Evolutionary conservation across 1,140 invertebrate species (phyloP).

Genomic region (Ladona fulva): DNA sequence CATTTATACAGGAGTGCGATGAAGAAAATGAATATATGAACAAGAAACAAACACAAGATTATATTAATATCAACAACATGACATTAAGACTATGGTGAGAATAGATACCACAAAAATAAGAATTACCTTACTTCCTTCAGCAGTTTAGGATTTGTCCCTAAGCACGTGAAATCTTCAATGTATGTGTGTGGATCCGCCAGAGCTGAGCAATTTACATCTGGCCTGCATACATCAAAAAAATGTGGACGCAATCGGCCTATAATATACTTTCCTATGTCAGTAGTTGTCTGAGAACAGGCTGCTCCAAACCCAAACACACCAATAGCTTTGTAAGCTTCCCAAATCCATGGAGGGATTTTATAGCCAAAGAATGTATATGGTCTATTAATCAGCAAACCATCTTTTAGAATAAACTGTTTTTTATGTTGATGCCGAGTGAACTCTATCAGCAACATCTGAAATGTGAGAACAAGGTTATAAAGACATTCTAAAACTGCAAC

Average conservation of each 20-base stretch:
- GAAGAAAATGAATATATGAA: no score
- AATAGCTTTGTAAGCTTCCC: constrained; percentile 58
- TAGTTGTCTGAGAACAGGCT: constrained; percentile 69
- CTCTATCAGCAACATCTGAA: not conserved
- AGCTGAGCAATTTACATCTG: constrained; percentile 48
- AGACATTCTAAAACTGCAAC: no score
- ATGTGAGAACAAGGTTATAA: not conserved
- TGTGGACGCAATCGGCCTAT: constrained; percentile 87
- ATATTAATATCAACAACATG: no score
- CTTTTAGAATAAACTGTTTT: not conserved
- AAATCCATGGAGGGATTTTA: constrained; percentile 53
- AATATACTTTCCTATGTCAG: constrained; percentile 85
- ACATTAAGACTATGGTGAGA: no score
- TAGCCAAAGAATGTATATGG: not conserved
- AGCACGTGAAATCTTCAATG: constrained; percentile 53
- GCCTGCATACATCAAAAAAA: constrained; percentile 62
- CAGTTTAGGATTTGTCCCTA: constrained; percentile 38
- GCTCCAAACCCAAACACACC: constrained; percentile 78
- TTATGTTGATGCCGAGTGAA: not conserved
- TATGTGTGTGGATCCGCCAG: constrained; percentile 49
- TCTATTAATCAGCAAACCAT: not conserved
- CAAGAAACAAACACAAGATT: no score
- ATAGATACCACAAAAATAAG: no score
- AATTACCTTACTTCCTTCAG: constrained; percentile 57
- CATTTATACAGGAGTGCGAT: no score